A percentile compares a stretch with the other conserved stretches of the same genome.
These are phyloP conservation scores for Aplodontia rufa DNA, from an alignment of 2,113 vertebrate species.

Conservation along the genomic window DNA sequence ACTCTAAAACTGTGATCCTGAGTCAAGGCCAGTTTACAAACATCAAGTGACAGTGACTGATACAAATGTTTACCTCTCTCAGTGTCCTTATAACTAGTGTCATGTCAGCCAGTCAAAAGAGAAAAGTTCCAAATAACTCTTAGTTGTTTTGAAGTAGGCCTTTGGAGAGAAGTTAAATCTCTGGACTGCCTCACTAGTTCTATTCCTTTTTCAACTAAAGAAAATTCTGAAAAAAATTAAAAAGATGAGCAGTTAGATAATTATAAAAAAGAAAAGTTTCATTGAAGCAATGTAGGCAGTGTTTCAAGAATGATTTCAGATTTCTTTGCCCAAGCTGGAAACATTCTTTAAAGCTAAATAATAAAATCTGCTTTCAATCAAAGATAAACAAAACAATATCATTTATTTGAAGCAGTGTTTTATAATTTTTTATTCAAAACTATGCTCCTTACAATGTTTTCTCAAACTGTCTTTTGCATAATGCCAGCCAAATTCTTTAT, in stretches of 20 bases:
- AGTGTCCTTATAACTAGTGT: background rate
- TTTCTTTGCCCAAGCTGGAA: conserved; percentile 14
- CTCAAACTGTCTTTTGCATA: background rate
- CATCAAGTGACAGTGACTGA: background rate
- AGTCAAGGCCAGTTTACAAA: background rate
- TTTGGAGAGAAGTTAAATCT: conserved; percentile 24
- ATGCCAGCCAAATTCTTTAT: background rate
- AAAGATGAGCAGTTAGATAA: background rate
- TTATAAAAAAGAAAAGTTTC: conserved; percentile 23
- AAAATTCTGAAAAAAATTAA: background rate
- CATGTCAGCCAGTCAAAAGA: background rate
- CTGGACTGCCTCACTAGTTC: background rate
- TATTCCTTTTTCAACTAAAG: conserved; percentile 15
- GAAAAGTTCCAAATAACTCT: background rate
- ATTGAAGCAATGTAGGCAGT: background rate
- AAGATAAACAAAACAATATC: background rate
- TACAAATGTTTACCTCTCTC: background rate
- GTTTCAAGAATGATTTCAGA: conserved; percentile 21
- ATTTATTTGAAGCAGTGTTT: background rate
- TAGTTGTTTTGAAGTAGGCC: background rate
- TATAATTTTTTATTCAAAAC: background rate
- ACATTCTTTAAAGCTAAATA: background rate
- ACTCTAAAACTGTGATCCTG: conserved; percentile 8
- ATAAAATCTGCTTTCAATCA: conserved; percentile 28
- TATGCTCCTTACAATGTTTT: background rate